Conservation (phyloP, 2,888 invertebrate species). For the Acanthosoma haemorrhoidale region DNA sequence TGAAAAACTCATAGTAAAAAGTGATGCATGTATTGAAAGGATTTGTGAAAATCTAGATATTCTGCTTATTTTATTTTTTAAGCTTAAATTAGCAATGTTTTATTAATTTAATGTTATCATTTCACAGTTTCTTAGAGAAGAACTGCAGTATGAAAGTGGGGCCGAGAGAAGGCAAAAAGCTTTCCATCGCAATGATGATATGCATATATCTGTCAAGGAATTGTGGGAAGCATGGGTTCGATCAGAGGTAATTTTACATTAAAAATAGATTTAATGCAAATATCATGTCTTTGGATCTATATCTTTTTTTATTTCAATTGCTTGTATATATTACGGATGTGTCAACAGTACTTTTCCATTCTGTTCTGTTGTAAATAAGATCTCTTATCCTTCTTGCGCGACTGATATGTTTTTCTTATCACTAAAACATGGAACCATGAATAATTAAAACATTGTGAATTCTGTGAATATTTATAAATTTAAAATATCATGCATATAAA, state of each 20-base stretch:
- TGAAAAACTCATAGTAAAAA: too few species aligned
- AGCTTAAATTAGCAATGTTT: background rate
- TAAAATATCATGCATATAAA: too few species aligned
- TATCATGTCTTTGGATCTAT: background rate
- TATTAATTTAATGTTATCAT: slow-evolving; percentile 16
- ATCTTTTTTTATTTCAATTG: too few species aligned
- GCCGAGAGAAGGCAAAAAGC: slow-evolving; percentile 86
- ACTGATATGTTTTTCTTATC: too few species aligned
- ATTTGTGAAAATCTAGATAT: background rate
- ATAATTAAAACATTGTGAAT: too few species aligned
- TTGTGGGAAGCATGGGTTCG: slow-evolving; percentile 94
- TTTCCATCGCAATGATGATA: slow-evolving; percentile 95
- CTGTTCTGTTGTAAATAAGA: too few species aligned
- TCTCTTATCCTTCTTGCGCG: too few species aligned
- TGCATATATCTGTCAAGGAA: slow-evolving; percentile 95
- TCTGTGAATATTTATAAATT: too few species aligned
- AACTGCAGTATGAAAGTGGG: slow-evolving; percentile 90
- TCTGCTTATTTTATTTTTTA: background rate
- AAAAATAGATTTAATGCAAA: background rate
- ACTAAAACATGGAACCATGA: too few species aligned
- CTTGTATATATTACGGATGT: too few species aligned
- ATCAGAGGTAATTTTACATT: slow-evolving; percentile 64
- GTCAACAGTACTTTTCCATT: too few species aligned
- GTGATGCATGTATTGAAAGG: too few species aligned
- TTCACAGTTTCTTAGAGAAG: slow-evolving; percentile 86